These are phyloP conservation scores for Ctenochaetus hawaiiensis DNA, from an alignment of 2,797 vertebrate genomes.

Conservation along the genomic window DNA sequence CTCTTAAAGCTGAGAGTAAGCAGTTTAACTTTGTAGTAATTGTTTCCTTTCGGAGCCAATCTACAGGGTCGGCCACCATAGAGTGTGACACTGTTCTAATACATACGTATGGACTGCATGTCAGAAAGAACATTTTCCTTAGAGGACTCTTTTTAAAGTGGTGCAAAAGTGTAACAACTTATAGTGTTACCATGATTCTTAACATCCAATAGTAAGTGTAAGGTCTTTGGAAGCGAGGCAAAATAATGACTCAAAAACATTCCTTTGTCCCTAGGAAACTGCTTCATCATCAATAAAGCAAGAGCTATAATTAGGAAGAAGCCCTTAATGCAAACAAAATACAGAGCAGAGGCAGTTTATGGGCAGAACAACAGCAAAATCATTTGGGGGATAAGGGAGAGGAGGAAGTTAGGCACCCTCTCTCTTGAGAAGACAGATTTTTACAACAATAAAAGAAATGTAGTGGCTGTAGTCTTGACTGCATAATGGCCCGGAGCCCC, in stretches of 20 bases:
- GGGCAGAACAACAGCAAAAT: slow-evolving; percentile 18
- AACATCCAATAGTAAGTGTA: slow-evolving; percentile 33
- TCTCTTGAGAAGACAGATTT: neutral
- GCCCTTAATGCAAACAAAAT: slow-evolving; percentile 23
- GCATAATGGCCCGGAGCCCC: neutral
- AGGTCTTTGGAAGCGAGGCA: slow-evolving; percentile 12
- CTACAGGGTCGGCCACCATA: neutral
- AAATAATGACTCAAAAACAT: slow-evolving; percentile 33
- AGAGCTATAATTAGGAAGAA: slow-evolving; percentile 41
- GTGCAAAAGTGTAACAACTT: slow-evolving; percentile 1
- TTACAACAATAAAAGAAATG: slow-evolving; percentile 19
- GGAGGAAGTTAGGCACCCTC: slow-evolving; percentile 13
- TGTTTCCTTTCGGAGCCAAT: slow-evolving; percentile 7
- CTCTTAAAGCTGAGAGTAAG: neutral
- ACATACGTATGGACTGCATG: neutral
- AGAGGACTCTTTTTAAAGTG: slow-evolving; percentile 3
- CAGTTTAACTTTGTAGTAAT: neutral
- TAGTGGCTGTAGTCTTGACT: neutral
- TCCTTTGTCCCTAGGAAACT: slow-evolving; percentile 35
- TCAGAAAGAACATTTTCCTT: neutral
- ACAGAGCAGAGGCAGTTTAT: slow-evolving; percentile 9
- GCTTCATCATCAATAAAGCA: slow-evolving; percentile 49
- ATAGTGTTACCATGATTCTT: slow-evolving; percentile 1
- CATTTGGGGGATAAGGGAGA: slow-evolving; percentile 21
- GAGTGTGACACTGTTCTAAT: neutral